phyloP scores from a whole-genome alignment of 2,797 vertebrate genomes.

The Phrynocephalus guinanensis region DNA sequence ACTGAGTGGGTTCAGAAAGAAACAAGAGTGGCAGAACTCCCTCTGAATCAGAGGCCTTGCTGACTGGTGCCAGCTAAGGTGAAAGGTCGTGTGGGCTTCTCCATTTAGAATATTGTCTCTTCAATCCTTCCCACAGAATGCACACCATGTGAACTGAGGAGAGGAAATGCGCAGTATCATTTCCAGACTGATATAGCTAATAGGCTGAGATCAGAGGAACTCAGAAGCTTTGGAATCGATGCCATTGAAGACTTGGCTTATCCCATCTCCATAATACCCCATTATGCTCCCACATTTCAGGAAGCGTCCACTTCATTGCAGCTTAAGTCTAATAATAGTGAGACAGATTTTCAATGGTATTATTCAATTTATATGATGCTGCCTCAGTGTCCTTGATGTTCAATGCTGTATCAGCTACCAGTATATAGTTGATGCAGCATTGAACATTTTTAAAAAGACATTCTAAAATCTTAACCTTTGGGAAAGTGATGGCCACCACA shows the following conservation, averaged over 20 bases:
- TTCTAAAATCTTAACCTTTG: constrained; percentile 34
- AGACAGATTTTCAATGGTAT: constrained; percentile 42
- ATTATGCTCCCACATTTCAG: background rate
- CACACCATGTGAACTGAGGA: background rate
- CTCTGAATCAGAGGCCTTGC: background rate
- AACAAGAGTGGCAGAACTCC: background rate
- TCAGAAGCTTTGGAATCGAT: background rate
- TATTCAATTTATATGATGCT: constrained; percentile 15
- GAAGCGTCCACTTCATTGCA: background rate
- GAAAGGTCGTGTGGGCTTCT: background rate
- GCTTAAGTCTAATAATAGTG: constrained; percentile 59
- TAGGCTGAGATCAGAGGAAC: background rate
- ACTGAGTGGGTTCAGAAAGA: background rate
- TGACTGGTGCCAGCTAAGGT: background rate
- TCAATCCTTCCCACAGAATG: background rate
- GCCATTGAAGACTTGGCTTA: background rate
- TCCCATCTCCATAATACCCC: background rate
- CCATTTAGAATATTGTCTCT: background rate
- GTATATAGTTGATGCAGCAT: background rate
- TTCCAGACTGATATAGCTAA: background rate
- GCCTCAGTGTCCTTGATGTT: background rate
- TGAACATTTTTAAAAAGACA: background rate
- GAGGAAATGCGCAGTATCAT: background rate
- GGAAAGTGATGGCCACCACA: constrained; percentile 40
- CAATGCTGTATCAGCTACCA: background rate